Conservation (phyloP, 2,888 invertebrate genomes). For the Sphaerophoria taeniata region DNA sequence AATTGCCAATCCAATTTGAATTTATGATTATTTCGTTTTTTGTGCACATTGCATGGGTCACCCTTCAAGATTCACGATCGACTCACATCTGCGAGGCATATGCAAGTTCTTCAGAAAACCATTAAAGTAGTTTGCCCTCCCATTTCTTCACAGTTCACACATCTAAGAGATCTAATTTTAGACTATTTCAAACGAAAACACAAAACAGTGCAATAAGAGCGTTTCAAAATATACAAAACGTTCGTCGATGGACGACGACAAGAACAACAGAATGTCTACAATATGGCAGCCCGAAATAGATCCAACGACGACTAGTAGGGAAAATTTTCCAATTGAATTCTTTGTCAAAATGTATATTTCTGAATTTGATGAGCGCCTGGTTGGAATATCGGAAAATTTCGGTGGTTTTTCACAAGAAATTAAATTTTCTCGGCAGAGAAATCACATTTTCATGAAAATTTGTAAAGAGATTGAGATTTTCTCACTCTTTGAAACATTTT, state of each 20-base stretch:
- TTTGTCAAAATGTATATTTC: slow-evolving; percentile 13
- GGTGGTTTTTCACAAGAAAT: slow-evolving; percentile 74
- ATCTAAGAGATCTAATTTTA: slow-evolving; percentile 63
- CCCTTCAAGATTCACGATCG: slow-evolving; percentile 46
- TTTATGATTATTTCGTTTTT: too few species aligned
- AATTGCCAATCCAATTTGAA: slow-evolving; percentile 48
- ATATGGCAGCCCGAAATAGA: slow-evolving; percentile 65
- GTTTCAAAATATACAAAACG: slow-evolving; percentile 37
- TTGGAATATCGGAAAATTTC: slow-evolving; percentile 82
- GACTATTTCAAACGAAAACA: slow-evolving; percentile 37
- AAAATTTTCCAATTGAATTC: slow-evolving; percentile 18
- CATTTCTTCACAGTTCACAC: slow-evolving; percentile 1
- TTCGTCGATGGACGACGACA: too few species aligned
- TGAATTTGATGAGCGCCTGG: slow-evolving; percentile 78
- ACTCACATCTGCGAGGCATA: slow-evolving; percentile 63
- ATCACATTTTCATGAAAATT: slow-evolving; percentile 23
- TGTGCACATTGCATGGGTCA: slow-evolving; percentile 10
- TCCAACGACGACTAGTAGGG: slow-evolving; percentile 17
- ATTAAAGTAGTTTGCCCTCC: slow-evolving; percentile 9
- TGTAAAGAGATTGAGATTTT: slow-evolving; percentile 31
- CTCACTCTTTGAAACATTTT: slow-evolving; percentile 32
- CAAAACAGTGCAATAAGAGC: slow-evolving; percentile 35
- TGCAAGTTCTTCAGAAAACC: slow-evolving; percentile 67
- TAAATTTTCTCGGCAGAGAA: slow-evolving; percentile 35
- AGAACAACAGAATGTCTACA: not conserved